Evolutionary conservation across 2,797 vertebrate species (phyloP), one percentile per base, ranked within the genome.

Genomic region (Chelon auratus): DNA sequence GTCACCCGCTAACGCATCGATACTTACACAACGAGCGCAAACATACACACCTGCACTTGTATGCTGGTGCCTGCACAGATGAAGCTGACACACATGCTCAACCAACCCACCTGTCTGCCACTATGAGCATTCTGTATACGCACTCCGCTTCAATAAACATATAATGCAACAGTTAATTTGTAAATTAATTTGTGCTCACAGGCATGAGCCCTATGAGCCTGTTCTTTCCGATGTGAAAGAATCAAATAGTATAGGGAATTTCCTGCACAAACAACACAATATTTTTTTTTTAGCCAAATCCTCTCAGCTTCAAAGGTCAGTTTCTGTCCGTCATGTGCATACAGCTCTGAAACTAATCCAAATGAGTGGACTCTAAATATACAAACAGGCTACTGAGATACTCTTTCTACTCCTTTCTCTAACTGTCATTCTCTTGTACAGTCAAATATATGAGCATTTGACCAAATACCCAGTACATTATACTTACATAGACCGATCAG

Each of bases 311-410:
- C 92, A 89, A 90, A 90, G 89, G 22, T 22, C 40, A 61, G 92
- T 93, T 74, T 77, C 17, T 69, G 30, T 67, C 39, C n/a, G 40
- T 62, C 30, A 71, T 37, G 4, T 17, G 33, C 1, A 0, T 39
- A 42, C n/a, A 50, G 58, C 12, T 68, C 45, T 26, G 58, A 71
- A 68, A 48, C 24, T 18, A 40, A 65, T n/a, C 37, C 36, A 72
- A 67, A 95, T 95, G 94, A 95, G 93, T 95, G 92, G 93, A 89
- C 85, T 92, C 89, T 95, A 94, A 94, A 95, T 94, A 92, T 54
- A 86, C 90, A 93, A 93, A 78, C 93, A 91, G 93, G 93, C 90
- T 93, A 42, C 87, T 94, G 87, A 17, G 93, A 94, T 94, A 6
- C 54, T 67, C 53, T 6, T 36, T 77, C 26, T 70, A 55, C 55